These are phyloP conservation scores for Kryptopterus vitreolus DNA, from an alignment of 2,797 vertebrate genomes.

Conservation along the genomic window DNA sequence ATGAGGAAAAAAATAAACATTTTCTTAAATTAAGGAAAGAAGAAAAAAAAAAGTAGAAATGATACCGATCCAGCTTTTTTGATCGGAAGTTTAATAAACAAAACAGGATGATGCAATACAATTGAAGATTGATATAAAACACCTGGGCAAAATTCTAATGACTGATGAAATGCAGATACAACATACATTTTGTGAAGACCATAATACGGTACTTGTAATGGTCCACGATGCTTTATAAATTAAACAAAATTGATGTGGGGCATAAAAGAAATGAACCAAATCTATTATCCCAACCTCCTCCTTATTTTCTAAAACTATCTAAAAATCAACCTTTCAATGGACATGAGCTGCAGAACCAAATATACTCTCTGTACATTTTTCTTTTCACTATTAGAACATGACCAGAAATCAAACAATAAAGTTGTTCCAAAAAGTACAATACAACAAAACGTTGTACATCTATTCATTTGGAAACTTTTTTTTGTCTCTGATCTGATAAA, in stretches of 20 bases:
- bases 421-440: not conserved
- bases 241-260: not conserved
- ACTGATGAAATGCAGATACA: constrained; percentile 34
- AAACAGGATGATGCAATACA: constrained; percentile 19
- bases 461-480: not conserved
- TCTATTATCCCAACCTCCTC: constrained; percentile 22
- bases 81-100: constrained; percentile 32
- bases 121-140: constrained; percentile 16
- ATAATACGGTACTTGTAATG: constrained; percentile 22
- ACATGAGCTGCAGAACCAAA: not conserved
- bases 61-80: constrained; percentile 1
- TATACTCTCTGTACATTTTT: not conserved
- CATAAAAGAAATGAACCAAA: constrained; percentile 35
- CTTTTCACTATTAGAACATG: not conserved
- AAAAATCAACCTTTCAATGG: not conserved
- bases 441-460: constrained; percentile 1
- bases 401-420: not conserved
- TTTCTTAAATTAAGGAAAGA: not conserved
- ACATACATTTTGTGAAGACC: constrained; percentile 14
- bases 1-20: not conserved
- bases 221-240: constrained; percentile 6
- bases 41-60: not conserved
- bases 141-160: not conserved
- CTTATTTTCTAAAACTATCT: constrained; percentile 10
- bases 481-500: constrained; percentile 9